Evolutionary conservation across 2,888 invertebrate genomes (phyloP).

Genomic region (Acanthococcus lagerstroemiae): DNA sequence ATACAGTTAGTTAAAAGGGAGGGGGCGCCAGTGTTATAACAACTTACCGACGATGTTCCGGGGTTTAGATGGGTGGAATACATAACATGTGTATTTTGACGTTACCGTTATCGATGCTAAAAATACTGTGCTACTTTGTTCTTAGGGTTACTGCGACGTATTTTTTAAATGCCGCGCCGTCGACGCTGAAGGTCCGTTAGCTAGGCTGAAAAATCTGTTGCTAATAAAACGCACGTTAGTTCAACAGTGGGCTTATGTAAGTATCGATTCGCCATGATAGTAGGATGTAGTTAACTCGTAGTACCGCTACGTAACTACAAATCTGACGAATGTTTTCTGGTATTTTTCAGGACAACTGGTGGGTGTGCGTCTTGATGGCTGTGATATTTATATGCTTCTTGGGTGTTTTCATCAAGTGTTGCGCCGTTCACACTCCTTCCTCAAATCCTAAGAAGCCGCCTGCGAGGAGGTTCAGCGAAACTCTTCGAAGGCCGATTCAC

Average conservation of each 20-base stretch:
- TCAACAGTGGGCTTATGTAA: constrained; percentile 81
- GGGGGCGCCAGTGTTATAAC: too few species aligned
- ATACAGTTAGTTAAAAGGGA: too few species aligned
- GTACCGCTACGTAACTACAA: not conserved
- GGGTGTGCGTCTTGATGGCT: constrained; percentile 84
- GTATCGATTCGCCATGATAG: too few species aligned
- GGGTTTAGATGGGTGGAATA: too few species aligned
- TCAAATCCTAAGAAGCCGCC: constrained; percentile 96
- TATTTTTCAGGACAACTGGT: constrained; percentile 68
- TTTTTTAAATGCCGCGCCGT: constrained; percentile 97
- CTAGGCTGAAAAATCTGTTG: constrained; percentile 87
- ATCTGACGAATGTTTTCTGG: not conserved
- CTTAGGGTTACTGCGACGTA: constrained; percentile 97
- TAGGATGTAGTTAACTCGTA: not conserved
- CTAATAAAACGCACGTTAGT: constrained; percentile 85
- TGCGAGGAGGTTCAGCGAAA: constrained; percentile 85
- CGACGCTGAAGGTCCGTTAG: constrained; percentile 96
- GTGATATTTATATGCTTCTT: constrained; percentile 87
- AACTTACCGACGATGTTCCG: not conserved
- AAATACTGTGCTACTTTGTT: too few species aligned
- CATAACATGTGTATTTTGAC: too few species aligned
- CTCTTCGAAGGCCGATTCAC: constrained; percentile 80
- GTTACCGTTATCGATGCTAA: too few species aligned
- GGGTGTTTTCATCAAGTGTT: constrained; percentile 98
- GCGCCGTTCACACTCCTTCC: constrained; percentile 98